Evolutionary conservation across 2,888 invertebrate species (phyloP).

Genomic region (Tetragonula carbonaria): DNA sequence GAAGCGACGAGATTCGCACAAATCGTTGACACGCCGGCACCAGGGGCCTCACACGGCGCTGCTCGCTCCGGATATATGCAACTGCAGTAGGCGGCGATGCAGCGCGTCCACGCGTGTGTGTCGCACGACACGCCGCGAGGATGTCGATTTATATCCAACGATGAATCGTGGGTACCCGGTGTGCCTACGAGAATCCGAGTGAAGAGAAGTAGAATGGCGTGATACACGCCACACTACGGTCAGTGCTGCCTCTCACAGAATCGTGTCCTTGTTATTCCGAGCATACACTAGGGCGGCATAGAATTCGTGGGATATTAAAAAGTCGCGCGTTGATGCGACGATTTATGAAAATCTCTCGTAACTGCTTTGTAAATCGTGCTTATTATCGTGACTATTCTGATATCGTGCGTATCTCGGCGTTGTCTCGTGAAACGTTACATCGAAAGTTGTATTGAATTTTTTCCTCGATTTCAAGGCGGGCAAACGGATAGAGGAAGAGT

Average conservation of each 20-base stretch:
- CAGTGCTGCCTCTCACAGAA: constrained; percentile 25
- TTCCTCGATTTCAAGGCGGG: background rate
- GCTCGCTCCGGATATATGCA: constrained; percentile 44
- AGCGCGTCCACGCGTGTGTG: constrained; percentile 59
- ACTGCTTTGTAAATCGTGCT: constrained; percentile 55
- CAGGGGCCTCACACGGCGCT: constrained; percentile 61
- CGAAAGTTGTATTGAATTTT: background rate
- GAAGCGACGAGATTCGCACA: constrained; percentile 46
- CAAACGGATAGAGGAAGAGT: background rate
- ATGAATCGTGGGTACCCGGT: constrained; percentile 63
- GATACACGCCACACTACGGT: background rate
- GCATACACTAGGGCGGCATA: constrained; percentile 3
- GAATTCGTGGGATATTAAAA: constrained; percentile 30
- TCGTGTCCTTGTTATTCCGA: constrained; percentile 1
- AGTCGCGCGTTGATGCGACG: constrained; percentile 43
- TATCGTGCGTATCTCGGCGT: background rate
- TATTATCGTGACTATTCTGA: constrained; percentile 36
- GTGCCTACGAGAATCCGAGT: constrained; percentile 11
- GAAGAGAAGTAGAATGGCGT: no score
- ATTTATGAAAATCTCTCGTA: constrained; percentile 55
- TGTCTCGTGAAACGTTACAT: background rate
- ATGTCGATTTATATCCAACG: constrained; percentile 70
- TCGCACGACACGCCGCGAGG: constrained; percentile 55
- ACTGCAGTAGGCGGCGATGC: constrained; percentile 63
- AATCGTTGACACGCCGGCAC: constrained; percentile 38